Percentiles rank a stretch among this genome's conserved stretches.
Conservation (phyloP, 2,113 vertebrate species). For the Gasterosteus nipponicus region DNA sequence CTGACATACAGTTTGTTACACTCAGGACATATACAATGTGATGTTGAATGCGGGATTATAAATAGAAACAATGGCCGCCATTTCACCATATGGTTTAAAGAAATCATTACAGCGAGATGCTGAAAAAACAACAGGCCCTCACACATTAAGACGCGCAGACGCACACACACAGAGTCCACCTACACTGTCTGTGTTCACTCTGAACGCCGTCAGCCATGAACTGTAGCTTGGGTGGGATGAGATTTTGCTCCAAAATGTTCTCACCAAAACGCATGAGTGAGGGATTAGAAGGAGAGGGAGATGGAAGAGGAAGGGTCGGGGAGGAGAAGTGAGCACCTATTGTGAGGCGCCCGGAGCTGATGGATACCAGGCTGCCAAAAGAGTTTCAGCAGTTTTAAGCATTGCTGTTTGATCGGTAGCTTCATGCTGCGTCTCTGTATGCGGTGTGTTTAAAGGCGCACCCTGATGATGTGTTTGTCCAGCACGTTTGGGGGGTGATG, state of each 20-base stretch:
- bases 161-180: slow-evolving; percentile 50
- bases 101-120: slow-evolving; percentile 26
- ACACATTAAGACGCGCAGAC: slow-evolving; percentile 43
- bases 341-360: slow-evolving; percentile 14
- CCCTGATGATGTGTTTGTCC: not conserved
- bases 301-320: slow-evolving; percentile 10
- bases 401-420: not conserved
- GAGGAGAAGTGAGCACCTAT: slow-evolving; percentile 24
- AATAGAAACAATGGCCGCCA: slow-evolving; percentile 44
- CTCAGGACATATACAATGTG: slow-evolving; percentile 38
- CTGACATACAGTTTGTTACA: slow-evolving; percentile 52
- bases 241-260: slow-evolving; percentile 46
- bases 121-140: slow-evolving; percentile 46
- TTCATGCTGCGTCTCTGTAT: not conserved
- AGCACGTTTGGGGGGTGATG: not conserved
- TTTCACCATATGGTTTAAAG: slow-evolving; percentile 21
- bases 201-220: slow-evolving; percentile 61
- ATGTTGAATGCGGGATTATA: slow-evolving; percentile 37
- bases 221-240: slow-evolving; percentile 65
- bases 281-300: slow-evolving; percentile 10
- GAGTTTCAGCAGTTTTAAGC: slow-evolving; percentile 29
- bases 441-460: not conserved
- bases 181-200: slow-evolving; percentile 53
- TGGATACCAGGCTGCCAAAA: slow-evolving; percentile 9
- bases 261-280: slow-evolving; percentile 21